Evolutionary conservation across 2,888 invertebrate species (phyloP), one percentile per base, ranked within the genome.

Genomic region (Ormia ochracea): DNA sequence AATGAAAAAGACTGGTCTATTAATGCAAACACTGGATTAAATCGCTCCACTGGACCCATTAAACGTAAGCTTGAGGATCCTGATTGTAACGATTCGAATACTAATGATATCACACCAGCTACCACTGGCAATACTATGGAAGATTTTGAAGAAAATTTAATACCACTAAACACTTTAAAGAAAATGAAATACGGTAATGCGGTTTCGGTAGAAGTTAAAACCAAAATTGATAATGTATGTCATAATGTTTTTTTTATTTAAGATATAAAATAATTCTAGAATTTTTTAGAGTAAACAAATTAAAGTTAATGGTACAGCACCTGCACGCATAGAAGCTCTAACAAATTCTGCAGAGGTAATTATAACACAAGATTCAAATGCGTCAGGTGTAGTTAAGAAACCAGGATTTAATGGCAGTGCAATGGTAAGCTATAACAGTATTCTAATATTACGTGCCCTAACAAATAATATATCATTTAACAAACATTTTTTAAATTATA

Each of bases 101-200:
- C 89, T 12, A 87, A 88, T 9, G 91, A 84, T 17, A 87, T 89
- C 7, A 77, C 81, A 59, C 70, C 58, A 7, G 73, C 82, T 1
- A 82, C 83, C 10, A 82, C 83, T 10, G 81, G 83, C 6, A 80
- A 82, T 28, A 84, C 84, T 9, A 72, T 87, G 73, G 91, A 93
- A 91, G 90, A 91, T 91, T 84, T 90, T 89, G 83, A 93, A 91
- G 90, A 91, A 88, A 83, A 89, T 73, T 76, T 88, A 90, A 93
- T 84, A 86, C 91, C 82, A 82, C 88, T 76, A 86, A 92, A 84
- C 90, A 92, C 84, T 87, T 91, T 83, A 89, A 93, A 84, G 90
- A 92, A 87, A 87, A 85, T 89, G 84, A 89, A 87, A 82, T 88
- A 89, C 82, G 89, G 90, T 61, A 88, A 83, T 70, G 87, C 85